Conservation (phyloP, 2,113 vertebrate species). For the Hippocampus comes region DNA sequence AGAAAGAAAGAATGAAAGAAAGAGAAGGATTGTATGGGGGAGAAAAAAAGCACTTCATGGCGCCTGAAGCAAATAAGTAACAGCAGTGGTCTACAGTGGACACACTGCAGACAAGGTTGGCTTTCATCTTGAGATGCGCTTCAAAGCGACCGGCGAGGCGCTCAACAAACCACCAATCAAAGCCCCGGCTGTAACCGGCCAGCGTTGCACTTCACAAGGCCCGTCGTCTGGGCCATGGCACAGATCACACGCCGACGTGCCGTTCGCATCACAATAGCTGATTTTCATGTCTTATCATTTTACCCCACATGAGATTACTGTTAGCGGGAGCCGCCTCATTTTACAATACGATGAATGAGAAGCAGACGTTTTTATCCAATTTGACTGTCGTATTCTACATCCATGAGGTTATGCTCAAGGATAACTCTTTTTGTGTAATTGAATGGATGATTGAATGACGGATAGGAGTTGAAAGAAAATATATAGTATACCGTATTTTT, state of each 20-base stretch:
- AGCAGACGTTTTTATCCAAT: constrained; percentile 33
- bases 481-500: too few relatives aligned
- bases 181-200: constrained; percentile 65
- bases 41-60: constrained; percentile 51
- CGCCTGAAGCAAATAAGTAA: constrained; percentile 60
- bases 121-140: constrained; percentile 70
- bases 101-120: constrained; percentile 61
- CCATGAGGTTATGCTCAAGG: constrained; percentile 22
- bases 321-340: constrained; percentile 20
- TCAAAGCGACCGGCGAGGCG: constrained; percentile 55
- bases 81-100: constrained; percentile 55
- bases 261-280: constrained; percentile 54
- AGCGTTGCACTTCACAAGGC: constrained; percentile 63
- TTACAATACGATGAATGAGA: constrained; percentile 52
- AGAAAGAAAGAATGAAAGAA: constrained; percentile 30
- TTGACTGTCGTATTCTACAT: constrained; percentile 25
- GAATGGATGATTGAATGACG: constrained; percentile 11
- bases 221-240: constrained; percentile 43
- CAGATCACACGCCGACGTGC: constrained; percentile 57
- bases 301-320: constrained; percentile 26
- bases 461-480: constrained; percentile 8
- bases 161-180: constrained; percentile 74
- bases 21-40: constrained; percentile 15
- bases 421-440: constrained; percentile 18
- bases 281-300: constrained; percentile 34